Evolutionary conservation across 2,113 vertebrate species (phyloP), one percentile per base, ranked within the genome.

Genomic region (Amazona vittata): DNA sequence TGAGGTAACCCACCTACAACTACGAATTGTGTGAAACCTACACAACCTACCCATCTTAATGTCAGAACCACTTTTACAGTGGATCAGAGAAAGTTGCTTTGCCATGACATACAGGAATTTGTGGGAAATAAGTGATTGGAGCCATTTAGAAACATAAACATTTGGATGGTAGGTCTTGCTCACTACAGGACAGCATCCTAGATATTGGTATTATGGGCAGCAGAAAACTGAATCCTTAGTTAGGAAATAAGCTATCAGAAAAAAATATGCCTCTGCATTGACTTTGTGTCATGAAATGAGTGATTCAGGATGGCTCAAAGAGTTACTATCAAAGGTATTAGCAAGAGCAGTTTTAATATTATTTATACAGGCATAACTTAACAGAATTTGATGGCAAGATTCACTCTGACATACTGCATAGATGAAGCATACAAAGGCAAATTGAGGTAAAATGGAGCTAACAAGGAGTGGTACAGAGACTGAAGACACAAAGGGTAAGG

Each of bases 51-150:
- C 7, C 28, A 50, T 8, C 28, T 37, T 33, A 7, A 28, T 41
- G 16, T 29, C 47, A 69, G 47, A 62, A 44, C 4, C 6, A 41
- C 4, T 20, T 57, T 64, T 59, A 29, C 0, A 0, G 31, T 14
- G 10, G 12, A 10, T n/a, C 9, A 53, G 15, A 12, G 13, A 29
- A 57, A 88, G 19, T 22, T 41, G 39, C 21, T 83, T 57, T 75
- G 26, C 15, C 16, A 14, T n/a, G 20, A 24, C 11, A 5, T 11
- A 16, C 9, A 33, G 4, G 28, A 60, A 44, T 33, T 50, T 52
- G 21, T 60, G 12, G 15, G 43, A 46, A 83, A 24, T 44, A 64
- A 33, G 1, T 5, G 18, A 35, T 15, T 15, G 12, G 4, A 68
- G 5, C 19, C 19, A 15, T 60, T 60, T 77, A 37, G 22, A 86